Percentiles rank a stretch among this genome's conserved stretches.
These are phyloP conservation scores for Lagopus muta DNA, from an alignment of 2,113 vertebrate species.

Conservation along the genomic window DNA sequence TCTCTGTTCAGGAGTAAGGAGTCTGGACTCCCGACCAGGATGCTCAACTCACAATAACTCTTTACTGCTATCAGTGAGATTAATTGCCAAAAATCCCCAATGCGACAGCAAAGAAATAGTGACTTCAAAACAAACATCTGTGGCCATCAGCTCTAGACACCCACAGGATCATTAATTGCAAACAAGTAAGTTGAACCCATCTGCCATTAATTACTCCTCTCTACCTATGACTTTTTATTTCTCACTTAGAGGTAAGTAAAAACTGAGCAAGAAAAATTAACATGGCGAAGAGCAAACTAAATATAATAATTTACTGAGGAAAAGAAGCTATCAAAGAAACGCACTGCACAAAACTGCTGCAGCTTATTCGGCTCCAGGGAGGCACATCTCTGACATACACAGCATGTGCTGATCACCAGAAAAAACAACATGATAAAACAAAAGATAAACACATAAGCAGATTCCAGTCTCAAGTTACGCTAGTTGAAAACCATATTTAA, in stretches of 20 bases:
- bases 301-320: background rate
- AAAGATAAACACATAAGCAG: background rate
- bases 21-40: conserved; percentile 5
- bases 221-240: background rate
- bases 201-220: background rate
- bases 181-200: background rate
- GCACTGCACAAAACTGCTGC: background rate
- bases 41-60: conserved; percentile 3
- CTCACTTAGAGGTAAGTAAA: background rate
- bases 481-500: background rate
- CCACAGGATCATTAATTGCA: background rate
- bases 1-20: background rate
- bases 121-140: background rate
- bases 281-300: background rate
- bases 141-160: background rate
- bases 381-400: background rate
- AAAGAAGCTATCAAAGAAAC: conserved; percentile 17
- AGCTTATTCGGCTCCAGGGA: background rate
- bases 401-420: background rate
- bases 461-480: background rate
- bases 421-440: background rate
- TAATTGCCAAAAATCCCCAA: background rate
- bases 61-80: background rate
- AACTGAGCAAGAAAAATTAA: background rate
- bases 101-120: background rate